Percentiles rank a stretch among this genome's conserved stretches.
These are phyloP conservation scores for Ammodytes dubius DNA, from an alignment of 2,113 vertebrate species.

Conservation along the genomic window DNA sequence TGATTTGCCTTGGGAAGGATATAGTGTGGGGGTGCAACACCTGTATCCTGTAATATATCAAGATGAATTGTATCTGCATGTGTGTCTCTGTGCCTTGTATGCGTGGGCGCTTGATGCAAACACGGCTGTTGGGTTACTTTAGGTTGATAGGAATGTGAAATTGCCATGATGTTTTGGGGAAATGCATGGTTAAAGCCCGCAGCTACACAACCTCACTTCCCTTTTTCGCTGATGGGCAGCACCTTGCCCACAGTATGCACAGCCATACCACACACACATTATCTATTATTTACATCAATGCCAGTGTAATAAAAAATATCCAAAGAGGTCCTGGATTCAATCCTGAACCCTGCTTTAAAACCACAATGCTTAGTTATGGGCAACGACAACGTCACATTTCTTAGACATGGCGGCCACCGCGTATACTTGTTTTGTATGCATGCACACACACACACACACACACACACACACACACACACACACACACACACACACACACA, in stretches of 20 bases:
- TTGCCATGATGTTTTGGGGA: conserved; percentile 43
- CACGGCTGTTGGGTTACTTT: conserved; percentile 14
- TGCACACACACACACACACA: conserved; percentile 18
- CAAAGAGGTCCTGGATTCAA: neutral
- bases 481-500: conserved; percentile 18
- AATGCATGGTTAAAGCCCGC: conserved; percentile 47
- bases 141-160: conserved; percentile 54
- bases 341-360: neutral
- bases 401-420: neutral
- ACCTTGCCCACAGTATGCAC: neutral
- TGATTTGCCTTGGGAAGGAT: conserved; percentile 38
- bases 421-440: neutral
- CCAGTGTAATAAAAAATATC: neutral
- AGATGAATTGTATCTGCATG: conserved; percentile 58
- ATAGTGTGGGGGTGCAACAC: conserved; percentile 45
- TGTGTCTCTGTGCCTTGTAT: conserved; percentile 10
- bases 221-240: conserved; percentile 24
- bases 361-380: neutral
- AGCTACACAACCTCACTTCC: conserved; percentile 44
- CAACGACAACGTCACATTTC: conserved; percentile 21
- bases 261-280: neutral
- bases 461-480: neutral
- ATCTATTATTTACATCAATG: neutral
- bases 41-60: conserved; percentile 66
- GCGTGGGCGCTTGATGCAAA: neutral